These are phyloP conservation scores for Alcedo quadribrachys DNA, from an alignment of 2,797 vertebrate species.

Conservation along the genomic window DNA sequence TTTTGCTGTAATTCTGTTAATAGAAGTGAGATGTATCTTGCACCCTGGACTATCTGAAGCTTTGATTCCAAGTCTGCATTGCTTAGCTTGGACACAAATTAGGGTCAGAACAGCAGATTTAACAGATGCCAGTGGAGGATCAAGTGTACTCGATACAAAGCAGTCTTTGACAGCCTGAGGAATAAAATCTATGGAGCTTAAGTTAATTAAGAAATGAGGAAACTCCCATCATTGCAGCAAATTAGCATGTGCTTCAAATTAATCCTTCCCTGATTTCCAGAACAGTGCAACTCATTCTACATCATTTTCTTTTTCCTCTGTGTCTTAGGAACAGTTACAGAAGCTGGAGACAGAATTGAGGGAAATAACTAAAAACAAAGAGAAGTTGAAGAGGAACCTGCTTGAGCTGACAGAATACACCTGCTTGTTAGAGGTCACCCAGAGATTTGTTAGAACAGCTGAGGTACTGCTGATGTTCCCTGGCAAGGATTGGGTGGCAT, in stretches of 20 bases:
- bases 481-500: background rate
- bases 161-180: background rate
- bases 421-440: slow-evolving; percentile 90
- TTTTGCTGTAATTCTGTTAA: background rate
- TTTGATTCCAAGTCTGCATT: background rate
- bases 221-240: background rate
- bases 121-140: slow-evolving; percentile 7
- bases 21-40: background rate
- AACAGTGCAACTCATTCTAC: background rate
- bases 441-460: slow-evolving; percentile 84
- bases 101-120: background rate
- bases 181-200: background rate
- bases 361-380: slow-evolving; percentile 94
- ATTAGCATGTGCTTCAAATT: background rate
- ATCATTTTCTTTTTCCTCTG: background rate
- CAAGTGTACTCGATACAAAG: background rate
- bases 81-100: background rate
- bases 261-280: background rate
- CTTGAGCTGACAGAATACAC: slow-evolving; percentile 94
- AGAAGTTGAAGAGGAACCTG: slow-evolving; percentile 91
- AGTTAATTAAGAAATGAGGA: background rate
- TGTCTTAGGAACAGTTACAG: slow-evolving; percentile 91
- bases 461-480: slow-evolving; percentile 79
- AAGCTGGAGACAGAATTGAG: slow-evolving; percentile 94
- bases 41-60: background rate